Evolutionary conservation across 2,888 invertebrate species (phyloP), one percentile per base, ranked within the genome.

Genomic region (Diaphora mendica): DNA sequence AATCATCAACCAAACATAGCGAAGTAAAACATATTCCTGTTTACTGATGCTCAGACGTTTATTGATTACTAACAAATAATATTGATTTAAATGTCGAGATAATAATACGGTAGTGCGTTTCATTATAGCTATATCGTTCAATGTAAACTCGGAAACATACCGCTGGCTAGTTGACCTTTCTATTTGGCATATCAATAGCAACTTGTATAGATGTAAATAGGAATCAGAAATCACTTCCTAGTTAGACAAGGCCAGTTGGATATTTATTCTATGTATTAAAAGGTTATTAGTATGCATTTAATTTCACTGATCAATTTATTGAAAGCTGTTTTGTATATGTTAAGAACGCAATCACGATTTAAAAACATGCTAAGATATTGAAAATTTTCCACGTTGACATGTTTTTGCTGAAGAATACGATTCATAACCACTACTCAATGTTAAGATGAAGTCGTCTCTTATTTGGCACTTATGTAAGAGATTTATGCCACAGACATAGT

Each of bases 161-260:
- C 75, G 79, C 80, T 74, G 76, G 86, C 85, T 73, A 71, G 87
- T 81, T 89, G 91, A 90, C 91, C 91, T 91, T 91, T 90, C 88
- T 87, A 86, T 87, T 88, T 85, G 82, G 84, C 86, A 84, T 86
- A 86, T 84, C 73, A 85, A 82, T 80, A 83, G 85, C 85, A 86
- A 87, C 88, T 86, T 80, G 77, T 79, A 77, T 79, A 87, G 82
- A 84, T 82, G 82, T 85, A 86, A 85, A 87, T 84, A 87, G 77
- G 79, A 86, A 86, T 86, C 83, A 85, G 77, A 85, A 85, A 87
- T 82, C 79, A 87, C 84, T 91, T 91, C 91, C 91, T 91, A 81
- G 73, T 85, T 62, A 66, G 65, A 79, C 87, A 90, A 91, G 91
- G 91, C 81, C 87, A 81, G 70, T 71, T 77, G 77, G 77, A 82